phyloP scores from a whole-genome alignment of 2,888 invertebrate genomes.

The Oscheius sp. region DNA sequence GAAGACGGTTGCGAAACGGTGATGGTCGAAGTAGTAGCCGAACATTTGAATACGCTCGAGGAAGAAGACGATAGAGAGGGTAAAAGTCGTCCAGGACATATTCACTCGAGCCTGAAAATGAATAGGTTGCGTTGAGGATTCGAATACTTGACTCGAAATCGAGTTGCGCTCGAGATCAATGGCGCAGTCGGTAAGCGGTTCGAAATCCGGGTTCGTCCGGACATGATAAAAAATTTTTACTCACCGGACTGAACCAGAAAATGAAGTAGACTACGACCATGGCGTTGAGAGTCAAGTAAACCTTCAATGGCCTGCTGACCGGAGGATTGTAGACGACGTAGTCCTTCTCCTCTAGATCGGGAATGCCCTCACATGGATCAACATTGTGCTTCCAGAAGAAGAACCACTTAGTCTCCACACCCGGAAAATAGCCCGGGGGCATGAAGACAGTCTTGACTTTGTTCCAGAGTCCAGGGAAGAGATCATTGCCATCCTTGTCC shows the following conservation, averaged over 20 bases:
- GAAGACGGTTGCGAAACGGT: constrained; percentile 13
- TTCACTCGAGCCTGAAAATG: neutral
- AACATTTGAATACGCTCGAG: constrained; percentile 18
- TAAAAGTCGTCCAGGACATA: neutral
- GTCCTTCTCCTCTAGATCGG: constrained; percentile 77
- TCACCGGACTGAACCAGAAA: constrained; percentile 2
- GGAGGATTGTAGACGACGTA: constrained; percentile 19
- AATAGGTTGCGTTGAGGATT: too few species aligned
- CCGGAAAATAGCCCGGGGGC: constrained; percentile 89
- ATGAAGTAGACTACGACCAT: constrained; percentile 4
- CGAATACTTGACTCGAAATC: too few species aligned
- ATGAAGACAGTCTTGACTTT: constrained; percentile 82
- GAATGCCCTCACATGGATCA: constrained; percentile 83
- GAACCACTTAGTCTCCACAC: constrained; percentile 72
- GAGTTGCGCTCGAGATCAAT: too few species aligned
- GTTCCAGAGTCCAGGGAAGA: constrained; percentile 74
- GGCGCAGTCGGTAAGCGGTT: too few species aligned
- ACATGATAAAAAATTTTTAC: neutral
- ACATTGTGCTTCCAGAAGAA: constrained; percentile 77
- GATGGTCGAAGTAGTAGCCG: constrained; percentile 28
- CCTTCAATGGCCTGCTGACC: constrained; percentile 6
- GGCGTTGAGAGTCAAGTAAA: constrained; percentile 10
- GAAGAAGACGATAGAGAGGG: constrained; percentile 7
- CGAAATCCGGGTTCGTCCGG: too few species aligned
- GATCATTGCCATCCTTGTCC: constrained; percentile 75